Conservation (phyloP, 2,888 invertebrate genomes). For the Rugalucina vietnamica region DNA sequence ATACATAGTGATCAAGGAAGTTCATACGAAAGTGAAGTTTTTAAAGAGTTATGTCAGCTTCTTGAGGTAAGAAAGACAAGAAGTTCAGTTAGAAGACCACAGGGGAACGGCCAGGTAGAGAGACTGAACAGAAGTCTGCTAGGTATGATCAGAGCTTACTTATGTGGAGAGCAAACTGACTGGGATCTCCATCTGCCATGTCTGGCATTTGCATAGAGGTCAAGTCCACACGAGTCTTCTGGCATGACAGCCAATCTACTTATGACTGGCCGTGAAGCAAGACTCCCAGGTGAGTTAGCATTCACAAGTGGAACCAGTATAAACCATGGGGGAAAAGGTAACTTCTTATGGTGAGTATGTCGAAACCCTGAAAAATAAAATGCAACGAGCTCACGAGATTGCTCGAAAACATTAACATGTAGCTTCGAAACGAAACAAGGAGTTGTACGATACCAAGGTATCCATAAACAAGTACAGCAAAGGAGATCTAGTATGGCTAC, state of each 20-base stretch:
- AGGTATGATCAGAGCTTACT: constrained; percentile 53
- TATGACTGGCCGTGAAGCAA: constrained; percentile 52
- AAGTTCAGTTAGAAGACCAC: constrained; percentile 40
- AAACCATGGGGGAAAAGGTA: not conserved
- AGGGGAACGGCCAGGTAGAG: constrained; percentile 52
- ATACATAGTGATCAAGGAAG: constrained; percentile 37
- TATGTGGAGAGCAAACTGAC: constrained; percentile 27
- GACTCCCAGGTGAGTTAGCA: constrained; percentile 41
- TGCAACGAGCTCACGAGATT: no score
- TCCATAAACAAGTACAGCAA: no score
- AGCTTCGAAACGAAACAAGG: no score
- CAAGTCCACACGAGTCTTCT: constrained; percentile 36
- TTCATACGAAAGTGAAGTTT: constrained; percentile 40
- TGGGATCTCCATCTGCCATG: constrained; percentile 34
- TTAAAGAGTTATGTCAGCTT: constrained; percentile 28
- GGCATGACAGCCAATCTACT: constrained; percentile 50
- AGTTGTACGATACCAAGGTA: no score
- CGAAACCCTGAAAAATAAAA: no score
- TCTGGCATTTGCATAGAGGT: constrained; percentile 51
- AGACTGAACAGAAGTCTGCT: constrained; percentile 54
- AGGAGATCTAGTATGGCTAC: no score
- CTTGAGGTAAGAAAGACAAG: constrained; percentile 44
- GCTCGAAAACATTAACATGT: no score
- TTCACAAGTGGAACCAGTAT: not conserved
- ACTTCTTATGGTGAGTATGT: constrained; percentile 9